Evolutionary conservation across 2,888 invertebrate species (phyloP), one percentile per base, ranked within the genome.

Genomic region (Druceiella hillmani): DNA sequence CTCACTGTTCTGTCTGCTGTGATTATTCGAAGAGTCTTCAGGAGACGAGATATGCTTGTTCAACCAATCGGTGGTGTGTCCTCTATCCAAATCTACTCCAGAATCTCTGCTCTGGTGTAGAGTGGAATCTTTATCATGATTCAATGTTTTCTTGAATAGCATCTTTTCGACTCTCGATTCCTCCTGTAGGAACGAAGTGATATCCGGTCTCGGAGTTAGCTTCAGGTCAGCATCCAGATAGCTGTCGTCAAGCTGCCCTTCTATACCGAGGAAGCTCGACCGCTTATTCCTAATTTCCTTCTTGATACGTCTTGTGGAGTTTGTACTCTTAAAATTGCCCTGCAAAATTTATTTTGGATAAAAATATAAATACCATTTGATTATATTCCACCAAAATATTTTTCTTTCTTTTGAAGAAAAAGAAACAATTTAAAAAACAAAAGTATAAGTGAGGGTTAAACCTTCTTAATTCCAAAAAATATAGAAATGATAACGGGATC

Each of bases 241-340:
- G 49, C 75, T 75, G 54, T 83, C 80, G 49, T 81, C 78, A 10
- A 70, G 71, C 52, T 79, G 74, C 34, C 83, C 85, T 52, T 89
- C 87, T 54, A 90, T 81, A 30, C 90, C 90, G 26, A 91, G 73
- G 59, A 91, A 91, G 57, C 87, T 88, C 20, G 87, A 83, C 30
- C 90, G 79, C 54, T 90, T 85, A 55, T 83, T 84, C 6, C 87
- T 76, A 34, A 91, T 74, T 56, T 91, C 90, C 55, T 89, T 87
- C 54, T 87, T 88, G 52, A 90, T 87, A 49, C 88, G 76, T 46
- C 87, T 85, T 2, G 89, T 87, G 9, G 88, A 88, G 54, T 86
- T 87, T 38, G 85, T 75, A 49, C 87, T 78, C 52, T 82, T 81
- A 46, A 86, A 74, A 49, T 81, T 74, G 28, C 76, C 72, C 70